Conservation (phyloP, 2,797 vertebrate genomes). For the Poecile montanus region DNA sequence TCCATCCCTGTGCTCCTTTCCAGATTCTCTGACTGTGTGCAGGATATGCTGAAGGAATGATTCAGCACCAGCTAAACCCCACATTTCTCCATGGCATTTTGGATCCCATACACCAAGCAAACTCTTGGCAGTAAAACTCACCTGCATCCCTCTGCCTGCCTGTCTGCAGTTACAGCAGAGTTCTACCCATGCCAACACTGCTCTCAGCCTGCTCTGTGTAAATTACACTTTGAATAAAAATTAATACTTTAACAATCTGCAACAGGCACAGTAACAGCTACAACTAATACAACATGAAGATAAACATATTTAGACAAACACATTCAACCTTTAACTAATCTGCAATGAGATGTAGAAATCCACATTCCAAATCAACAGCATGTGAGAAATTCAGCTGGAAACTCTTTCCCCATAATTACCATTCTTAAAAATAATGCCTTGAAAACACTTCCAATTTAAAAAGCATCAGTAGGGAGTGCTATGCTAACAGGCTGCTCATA, state of each 20-base stretch:
- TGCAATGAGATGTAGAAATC: neutral
- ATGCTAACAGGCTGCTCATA: neutral
- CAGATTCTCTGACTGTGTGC: neutral
- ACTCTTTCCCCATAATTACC: neutral
- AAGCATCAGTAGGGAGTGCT: slow-evolving; percentile 13
- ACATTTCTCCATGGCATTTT: neutral
- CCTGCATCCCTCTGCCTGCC: neutral
- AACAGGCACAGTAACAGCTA: neutral
- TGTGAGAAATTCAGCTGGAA: neutral
- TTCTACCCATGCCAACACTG: neutral
- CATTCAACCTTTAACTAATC: neutral
- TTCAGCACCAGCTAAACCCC: neutral
- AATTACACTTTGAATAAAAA: neutral
- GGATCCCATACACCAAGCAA: neutral
- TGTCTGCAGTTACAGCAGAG: neutral
- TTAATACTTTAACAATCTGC: neutral
- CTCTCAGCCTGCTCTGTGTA: neutral
- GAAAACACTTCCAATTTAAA: neutral
- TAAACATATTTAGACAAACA: neutral
- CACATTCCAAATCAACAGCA: neutral
- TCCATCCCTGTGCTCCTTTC: neutral
- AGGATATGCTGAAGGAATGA: neutral
- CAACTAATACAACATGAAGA: neutral
- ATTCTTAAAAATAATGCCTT: neutral
- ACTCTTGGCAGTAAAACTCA: neutral